Conservation (phyloP, 2,888 invertebrate species). For the Rotaria sp. region DNA sequence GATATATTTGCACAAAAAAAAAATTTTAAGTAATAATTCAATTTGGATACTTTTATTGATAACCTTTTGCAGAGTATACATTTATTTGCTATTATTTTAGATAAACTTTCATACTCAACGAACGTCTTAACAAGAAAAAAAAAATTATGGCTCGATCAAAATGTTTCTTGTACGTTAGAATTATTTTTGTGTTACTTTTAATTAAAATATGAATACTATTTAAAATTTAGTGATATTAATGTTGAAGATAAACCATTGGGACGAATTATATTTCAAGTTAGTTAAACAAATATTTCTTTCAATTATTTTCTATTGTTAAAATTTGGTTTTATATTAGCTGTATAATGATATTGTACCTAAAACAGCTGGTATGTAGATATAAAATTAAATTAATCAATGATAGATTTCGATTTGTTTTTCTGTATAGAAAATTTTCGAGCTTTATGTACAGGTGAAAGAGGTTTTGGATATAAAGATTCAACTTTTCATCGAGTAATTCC, state of each 20-base stretch:
- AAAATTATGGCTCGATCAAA: background rate
- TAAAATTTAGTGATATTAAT: conserved; percentile 28
- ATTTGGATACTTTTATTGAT: background rate
- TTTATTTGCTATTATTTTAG: background rate
- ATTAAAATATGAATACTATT: background rate
- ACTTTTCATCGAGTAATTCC: conserved; percentile 40
- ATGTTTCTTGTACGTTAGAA: background rate
- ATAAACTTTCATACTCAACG: too few relatives aligned
- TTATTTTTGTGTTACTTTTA: background rate
- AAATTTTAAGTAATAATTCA: background rate
- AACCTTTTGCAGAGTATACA: too few relatives aligned
- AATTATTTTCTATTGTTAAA: too few relatives aligned
- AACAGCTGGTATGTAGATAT: conserved; percentile 61
- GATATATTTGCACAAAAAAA: background rate
- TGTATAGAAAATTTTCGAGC: conserved; percentile 40
- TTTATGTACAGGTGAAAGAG: conserved; percentile 39
- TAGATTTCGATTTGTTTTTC: background rate
- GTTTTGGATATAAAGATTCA: conserved; percentile 38
- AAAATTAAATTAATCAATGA: background rate
- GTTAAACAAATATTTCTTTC: background rate
- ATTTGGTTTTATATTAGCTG: conserved; percentile 61
- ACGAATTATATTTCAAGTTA: conserved; percentile 19
- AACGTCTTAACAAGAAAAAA: background rate
- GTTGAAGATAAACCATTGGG: conserved; percentile 38
- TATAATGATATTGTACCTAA: conserved; percentile 82